Conservation (phyloP, 37 sponge, comb jelly and placozoan species). For the Haliclona indistincta region DNA sequence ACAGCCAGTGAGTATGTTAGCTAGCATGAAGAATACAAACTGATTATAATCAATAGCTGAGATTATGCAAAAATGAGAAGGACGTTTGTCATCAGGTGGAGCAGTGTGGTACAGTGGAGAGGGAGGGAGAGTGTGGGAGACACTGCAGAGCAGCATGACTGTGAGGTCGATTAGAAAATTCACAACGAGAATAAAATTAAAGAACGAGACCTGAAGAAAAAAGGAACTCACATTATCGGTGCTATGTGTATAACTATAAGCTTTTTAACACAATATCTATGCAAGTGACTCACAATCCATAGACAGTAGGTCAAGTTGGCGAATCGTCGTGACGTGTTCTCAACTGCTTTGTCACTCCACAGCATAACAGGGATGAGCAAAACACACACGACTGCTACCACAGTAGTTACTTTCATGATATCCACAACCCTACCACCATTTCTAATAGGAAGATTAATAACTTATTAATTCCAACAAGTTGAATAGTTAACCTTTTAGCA, state of each 20-base stretch:
- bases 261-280: too few relatives aligned
- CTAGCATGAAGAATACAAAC: constrained; percentile 85
- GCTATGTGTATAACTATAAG: too few relatives aligned
- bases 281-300: constrained; percentile 85
- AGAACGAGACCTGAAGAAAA: constrained; percentile 64
- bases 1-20: constrained; percentile 88
- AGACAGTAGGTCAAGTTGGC: constrained; percentile 82
- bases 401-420: neutral
- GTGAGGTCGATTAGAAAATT: constrained; percentile 39
- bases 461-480: neutral
- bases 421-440: constrained; percentile 1
- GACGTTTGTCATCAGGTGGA: constrained; percentile 6
- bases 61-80: constrained; percentile 37
- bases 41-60: constrained; percentile 92
- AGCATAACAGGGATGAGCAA: too few relatives aligned
- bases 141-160: constrained; percentile 1
- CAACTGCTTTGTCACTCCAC: too few relatives aligned
- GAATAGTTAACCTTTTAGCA: constrained; percentile 7
- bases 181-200: constrained; percentile 7
- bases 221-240: too few relatives aligned
- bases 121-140: constrained; percentile 1
- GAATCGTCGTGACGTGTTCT: constrained; percentile 80
- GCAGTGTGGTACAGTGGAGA: neutral
- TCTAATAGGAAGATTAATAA: neutral
- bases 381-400: neutral